phyloP scores from a whole-genome alignment of 2,113 vertebrate genomes.

The Tachysurus fulvidraco region DNA sequence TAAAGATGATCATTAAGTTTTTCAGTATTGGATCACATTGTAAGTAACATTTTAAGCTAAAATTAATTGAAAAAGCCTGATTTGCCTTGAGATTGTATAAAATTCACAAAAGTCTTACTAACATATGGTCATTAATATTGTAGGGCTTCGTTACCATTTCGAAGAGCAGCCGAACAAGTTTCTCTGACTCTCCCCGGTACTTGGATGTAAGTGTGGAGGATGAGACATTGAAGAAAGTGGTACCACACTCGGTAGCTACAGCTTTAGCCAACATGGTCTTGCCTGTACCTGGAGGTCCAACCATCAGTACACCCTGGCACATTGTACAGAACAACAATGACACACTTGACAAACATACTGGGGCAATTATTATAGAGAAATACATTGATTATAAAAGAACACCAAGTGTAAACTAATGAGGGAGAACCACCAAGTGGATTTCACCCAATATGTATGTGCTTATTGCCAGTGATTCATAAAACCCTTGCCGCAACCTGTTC shows the following conservation, averaged over 20 bases:
- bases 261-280: constrained; percentile 98
- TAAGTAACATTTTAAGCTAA: background rate
- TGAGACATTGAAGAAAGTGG: constrained; percentile 97
- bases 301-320: constrained; percentile 93
- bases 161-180: constrained; percentile 95
- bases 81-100: background rate
- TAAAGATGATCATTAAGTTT: background rate
- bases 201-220: constrained; percentile 97
- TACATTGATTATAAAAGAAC: background rate
- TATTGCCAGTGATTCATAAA: background rate
- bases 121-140: background rate
- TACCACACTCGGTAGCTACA: constrained; percentile 96
- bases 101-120: background rate
- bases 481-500: background rate
- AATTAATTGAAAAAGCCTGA: background rate
- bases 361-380: background rate
- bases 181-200: constrained; percentile 97
- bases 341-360: background rate
- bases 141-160: constrained; percentile 85
- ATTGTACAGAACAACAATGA: background rate
- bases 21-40: background rate
- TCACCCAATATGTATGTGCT: background rate
- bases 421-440: constrained; percentile 55
- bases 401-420: background rate
- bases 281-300: constrained; percentile 94